Percentiles rank a stretch among this genome's conserved stretches.
Evolutionary conservation across 2,113 vertebrate species (phyloP).

Genomic region (rat (Rattus norvegicus)): DNA sequence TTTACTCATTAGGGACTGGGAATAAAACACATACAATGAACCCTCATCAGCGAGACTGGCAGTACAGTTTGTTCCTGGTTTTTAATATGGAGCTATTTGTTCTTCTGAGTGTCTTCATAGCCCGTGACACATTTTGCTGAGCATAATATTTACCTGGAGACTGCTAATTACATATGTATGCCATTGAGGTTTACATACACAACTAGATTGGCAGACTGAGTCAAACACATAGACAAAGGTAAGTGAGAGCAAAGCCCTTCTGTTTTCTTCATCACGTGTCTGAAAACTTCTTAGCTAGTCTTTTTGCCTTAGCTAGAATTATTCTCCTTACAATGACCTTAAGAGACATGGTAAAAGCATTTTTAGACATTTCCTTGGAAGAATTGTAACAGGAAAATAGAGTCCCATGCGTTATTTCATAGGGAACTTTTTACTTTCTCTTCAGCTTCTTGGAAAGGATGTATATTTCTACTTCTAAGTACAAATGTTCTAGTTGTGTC

Average conservation of each 20-base stretch:
- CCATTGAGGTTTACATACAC: background rate
- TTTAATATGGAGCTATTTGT: constrained; percentile 26
- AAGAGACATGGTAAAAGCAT: background rate
- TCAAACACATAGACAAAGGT: background rate
- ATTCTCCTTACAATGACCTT: background rate
- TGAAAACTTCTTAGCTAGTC: background rate
- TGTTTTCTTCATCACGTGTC: background rate
- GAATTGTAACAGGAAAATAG: background rate
- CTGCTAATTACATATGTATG: background rate
- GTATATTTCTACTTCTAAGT: background rate
- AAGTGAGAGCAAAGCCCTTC: background rate
- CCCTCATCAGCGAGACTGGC: background rate
- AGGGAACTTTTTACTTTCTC: background rate
- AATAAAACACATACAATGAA: background rate
- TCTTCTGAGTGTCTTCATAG: background rate
- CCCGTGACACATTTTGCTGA: background rate
- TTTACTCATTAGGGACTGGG: background rate
- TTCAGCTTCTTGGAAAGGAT: background rate
- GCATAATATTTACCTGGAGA: background rate
- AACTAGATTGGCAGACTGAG: background rate
- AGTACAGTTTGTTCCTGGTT: background rate
- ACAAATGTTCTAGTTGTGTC: background rate
- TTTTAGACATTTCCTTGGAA: background rate
- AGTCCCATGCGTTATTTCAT: background rate
- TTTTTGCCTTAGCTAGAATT: background rate